Conservation (phyloP, 2,888 invertebrate genomes). For the Nephrotoma appendiculata region DNA sequence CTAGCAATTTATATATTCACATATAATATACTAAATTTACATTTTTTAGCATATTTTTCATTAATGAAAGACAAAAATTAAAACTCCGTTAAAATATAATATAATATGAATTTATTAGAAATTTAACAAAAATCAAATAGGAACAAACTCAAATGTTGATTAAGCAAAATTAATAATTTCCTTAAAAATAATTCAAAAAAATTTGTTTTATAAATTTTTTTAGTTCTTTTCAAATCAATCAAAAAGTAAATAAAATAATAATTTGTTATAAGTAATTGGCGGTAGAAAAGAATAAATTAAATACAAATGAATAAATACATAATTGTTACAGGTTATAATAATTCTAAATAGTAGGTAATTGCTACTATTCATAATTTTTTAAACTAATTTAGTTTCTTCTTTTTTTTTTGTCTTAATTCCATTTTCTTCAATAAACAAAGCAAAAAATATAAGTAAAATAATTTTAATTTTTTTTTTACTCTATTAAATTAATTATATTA, state of each 20-base stretch:
- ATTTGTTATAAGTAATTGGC: background rate
- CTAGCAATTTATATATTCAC: background rate
- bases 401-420: background rate
- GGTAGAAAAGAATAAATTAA: background rate
- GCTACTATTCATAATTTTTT: background rate
- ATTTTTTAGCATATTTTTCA: background rate
- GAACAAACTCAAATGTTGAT: background rate
- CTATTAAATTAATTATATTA: background rate
- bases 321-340: background rate
- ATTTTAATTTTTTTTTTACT: background rate
- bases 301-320: background rate
- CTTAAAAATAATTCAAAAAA: background rate
- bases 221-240: background rate
- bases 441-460: background rate
- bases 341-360: background rate
- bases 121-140: background rate
- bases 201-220: background rate
- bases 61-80: background rate
- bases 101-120: background rate
- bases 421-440: background rate
- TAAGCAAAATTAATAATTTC: background rate
- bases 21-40: background rate
- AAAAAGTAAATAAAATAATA: background rate
- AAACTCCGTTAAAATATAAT: background rate
- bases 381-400: background rate